Evolutionary conservation across 2,113 vertebrate species (phyloP).

Genomic region (Dipodomys spectabilis): DNA sequence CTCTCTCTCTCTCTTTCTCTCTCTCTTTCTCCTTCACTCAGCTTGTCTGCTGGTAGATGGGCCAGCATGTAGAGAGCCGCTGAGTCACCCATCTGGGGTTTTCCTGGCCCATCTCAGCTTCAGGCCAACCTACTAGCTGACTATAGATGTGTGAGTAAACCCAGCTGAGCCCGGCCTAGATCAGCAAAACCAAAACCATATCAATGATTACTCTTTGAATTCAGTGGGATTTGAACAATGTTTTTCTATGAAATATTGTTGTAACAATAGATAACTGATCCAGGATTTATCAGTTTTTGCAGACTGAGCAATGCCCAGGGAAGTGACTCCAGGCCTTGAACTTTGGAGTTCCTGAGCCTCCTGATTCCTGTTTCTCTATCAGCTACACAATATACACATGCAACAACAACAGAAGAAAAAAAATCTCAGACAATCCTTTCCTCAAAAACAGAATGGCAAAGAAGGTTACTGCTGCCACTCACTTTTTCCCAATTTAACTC

Average conservation of each 20-base stretch:
- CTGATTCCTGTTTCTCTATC: background rate
- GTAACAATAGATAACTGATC: background rate
- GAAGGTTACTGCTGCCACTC: background rate
- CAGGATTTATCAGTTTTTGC: background rate
- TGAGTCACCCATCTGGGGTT: background rate
- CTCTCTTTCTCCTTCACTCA: background rate
- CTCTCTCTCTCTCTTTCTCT: too few species aligned
- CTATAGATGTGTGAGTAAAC: background rate
- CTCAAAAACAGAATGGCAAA: background rate
- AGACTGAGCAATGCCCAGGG: background rate
- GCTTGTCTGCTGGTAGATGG: background rate
- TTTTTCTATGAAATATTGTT: background rate
- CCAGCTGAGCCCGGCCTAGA: background rate
- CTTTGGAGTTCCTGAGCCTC: background rate
- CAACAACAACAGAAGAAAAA: too few species aligned
- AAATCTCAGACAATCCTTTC: background rate
- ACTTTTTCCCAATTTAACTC: background rate
- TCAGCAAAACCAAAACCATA: background rate
- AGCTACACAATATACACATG: background rate
- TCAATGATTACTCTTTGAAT: background rate
- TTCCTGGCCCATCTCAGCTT: background rate
- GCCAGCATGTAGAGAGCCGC: background rate
- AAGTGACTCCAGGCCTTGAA: constrained; percentile 12
- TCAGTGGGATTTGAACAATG: background rate
- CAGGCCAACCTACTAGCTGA: background rate